Evolutionary conservation across 2,113 vertebrate genomes (phyloP), one percentile per base, ranked within the genome.

Genomic region (Phasianus colchicus): DNA sequence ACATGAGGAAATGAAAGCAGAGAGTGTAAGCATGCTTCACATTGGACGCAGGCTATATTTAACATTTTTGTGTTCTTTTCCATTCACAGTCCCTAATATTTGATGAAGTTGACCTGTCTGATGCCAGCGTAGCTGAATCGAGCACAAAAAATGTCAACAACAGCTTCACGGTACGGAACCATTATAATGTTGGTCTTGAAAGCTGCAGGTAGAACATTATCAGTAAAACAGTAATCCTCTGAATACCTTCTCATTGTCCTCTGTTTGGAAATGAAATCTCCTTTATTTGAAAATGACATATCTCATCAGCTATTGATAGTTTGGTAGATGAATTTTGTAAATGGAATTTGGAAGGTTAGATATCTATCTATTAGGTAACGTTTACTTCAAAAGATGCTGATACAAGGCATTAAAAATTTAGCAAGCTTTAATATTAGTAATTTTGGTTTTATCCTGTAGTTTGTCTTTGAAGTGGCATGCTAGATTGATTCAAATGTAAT

Each of bases 71-170:
- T 97, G 60, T 97, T 97, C 52, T 96, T 96, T 97, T 95, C 85
- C 52, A 43, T 95, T 90, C 69, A 88, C 98, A 99, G 99, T 99
- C 99, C 92, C 98, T 99, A 95, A 99, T 99, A 98, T 99, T 99
- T 96, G 99, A 99, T 95, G 99, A 99, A 98, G 99, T 99, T 94
- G 99, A 99, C 96, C 98, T 99, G 82, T 99, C 99, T 30, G 99
- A 99, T 96, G 99, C 99, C 98, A 99, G 99, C 2, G 99, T 99
- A 66, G 99, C 99, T 55, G 99, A 99, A 98, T 99, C 99, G 27
- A 99, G 99, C 98, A 99, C 99, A 89, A 99, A 99, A 98, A 99
- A 99, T 97, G 99, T 99, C 94, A 99, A 99, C 98, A 99, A 99
- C 98, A 99, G 99, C 97, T 99, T 99, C 97, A 99, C 99, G 97